Conservation (phyloP, 2,888 invertebrate species). For the Drosophila sordidula region DNA sequence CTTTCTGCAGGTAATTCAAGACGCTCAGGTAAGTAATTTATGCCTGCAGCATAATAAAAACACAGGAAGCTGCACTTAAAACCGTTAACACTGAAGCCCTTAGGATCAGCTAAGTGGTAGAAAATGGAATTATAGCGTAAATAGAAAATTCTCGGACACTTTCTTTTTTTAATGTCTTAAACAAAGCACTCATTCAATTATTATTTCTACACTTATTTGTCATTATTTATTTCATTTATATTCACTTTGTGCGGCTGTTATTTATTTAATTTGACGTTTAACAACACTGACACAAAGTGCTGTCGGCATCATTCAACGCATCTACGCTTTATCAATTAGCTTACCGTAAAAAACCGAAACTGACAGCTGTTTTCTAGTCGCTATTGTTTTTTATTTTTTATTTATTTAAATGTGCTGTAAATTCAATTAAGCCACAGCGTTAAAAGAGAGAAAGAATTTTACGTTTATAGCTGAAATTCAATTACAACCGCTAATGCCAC, state of each 20-base stretch:
- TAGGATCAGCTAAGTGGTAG: slow-evolving; percentile 26
- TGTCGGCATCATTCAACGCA: slow-evolving; percentile 34
- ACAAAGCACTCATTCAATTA: not conserved
- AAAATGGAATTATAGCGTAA: not conserved
- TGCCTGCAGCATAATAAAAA: slow-evolving; percentile 51
- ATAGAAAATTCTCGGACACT: not conserved
- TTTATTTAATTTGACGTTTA: slow-evolving; percentile 32
- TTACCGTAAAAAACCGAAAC: slow-evolving; percentile 11
- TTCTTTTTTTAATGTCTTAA: not conserved
- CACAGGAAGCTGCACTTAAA: slow-evolving; percentile 29
- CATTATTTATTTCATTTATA: slow-evolving; percentile 10
- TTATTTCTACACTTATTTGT: not conserved
- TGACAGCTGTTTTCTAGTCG: slow-evolving; percentile 23
- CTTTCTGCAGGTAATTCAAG: slow-evolving; percentile 58
- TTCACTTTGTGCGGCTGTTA: slow-evolving; percentile 3
- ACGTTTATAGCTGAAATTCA: slow-evolving; percentile 64
- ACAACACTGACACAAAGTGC: slow-evolving; percentile 17
- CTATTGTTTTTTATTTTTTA: slow-evolving; percentile 18
- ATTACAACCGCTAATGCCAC: slow-evolving; percentile 81
- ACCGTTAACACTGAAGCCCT: not conserved
- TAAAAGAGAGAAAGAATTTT: slow-evolving; percentile 23
- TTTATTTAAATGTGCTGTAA: slow-evolving; percentile 53
- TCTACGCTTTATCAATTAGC: slow-evolving; percentile 8
- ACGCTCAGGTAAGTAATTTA: slow-evolving; percentile 72
- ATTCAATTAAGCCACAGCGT: slow-evolving; percentile 62